Conservation (phyloP, 1,140 invertebrate species). For the Lordiphosa collinella region DNA sequence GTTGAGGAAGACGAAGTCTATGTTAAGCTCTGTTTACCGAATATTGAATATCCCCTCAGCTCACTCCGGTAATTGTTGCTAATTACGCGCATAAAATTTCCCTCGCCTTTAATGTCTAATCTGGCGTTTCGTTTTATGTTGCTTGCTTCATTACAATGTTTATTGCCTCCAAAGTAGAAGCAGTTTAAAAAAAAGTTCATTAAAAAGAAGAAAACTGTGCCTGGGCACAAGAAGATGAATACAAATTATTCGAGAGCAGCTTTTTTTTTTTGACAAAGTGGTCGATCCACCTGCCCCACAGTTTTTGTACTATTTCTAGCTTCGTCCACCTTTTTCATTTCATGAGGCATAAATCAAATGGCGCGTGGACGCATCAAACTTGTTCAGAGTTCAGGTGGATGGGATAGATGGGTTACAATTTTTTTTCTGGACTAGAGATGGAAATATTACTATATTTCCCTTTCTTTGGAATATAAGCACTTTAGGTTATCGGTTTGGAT, state of each 20-base stretch:
- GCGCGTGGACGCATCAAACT: slow-evolving; percentile 62
- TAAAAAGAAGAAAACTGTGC: slow-evolving; percentile 13
- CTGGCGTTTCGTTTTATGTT: slow-evolving; percentile 63
- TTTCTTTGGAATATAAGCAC: no score
- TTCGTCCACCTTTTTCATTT: slow-evolving; percentile 21
- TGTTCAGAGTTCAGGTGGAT: slow-evolving; percentile 32
- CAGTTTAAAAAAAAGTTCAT: slow-evolving; percentile 34
- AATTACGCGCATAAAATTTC: slow-evolving; percentile 64
- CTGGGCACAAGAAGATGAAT: slow-evolving; percentile 12
- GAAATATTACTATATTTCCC: no score
- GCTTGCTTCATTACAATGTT: slow-evolving; percentile 65
- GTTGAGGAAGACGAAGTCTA: slow-evolving; percentile 12
- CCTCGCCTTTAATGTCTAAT: slow-evolving; percentile 40
- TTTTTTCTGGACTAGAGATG: slow-evolving; percentile 34
- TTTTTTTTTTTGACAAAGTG: slow-evolving; percentile 34
- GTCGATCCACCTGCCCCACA: slow-evolving; percentile 30
- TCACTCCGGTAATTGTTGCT: slow-evolving; percentile 56
- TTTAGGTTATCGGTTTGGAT: no score
- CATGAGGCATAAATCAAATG: slow-evolving; percentile 59
- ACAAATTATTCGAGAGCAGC: slow-evolving; percentile 31
- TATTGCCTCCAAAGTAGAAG: slow-evolving; percentile 37
- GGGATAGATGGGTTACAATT: slow-evolving; percentile 16
- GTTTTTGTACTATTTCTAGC: slow-evolving; percentile 29
- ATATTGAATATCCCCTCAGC: slow-evolving; percentile 33
- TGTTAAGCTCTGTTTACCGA: slow-evolving; percentile 46